These are phyloP conservation scores for Erebia ligea DNA, from an alignment of 2,888 invertebrate genomes.

Conservation along the genomic window DNA sequence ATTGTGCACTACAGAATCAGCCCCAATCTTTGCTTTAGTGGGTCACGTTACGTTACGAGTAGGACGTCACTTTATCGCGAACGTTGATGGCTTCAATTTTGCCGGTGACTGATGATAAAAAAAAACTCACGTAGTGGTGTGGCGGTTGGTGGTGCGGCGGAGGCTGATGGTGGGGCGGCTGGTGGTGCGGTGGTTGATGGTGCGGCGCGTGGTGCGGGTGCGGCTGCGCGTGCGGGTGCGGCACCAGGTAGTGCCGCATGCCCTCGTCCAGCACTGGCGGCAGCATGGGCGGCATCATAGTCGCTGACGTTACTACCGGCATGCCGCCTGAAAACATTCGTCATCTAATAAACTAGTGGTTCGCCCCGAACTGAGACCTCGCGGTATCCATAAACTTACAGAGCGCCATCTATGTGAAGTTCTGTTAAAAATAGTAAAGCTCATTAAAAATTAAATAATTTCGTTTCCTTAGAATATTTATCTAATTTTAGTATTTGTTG, in stretches of 20 bases:
- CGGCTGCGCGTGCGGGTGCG: conserved; percentile 73
- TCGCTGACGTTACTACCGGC: conserved; percentile 94
- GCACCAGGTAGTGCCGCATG: conserved; percentile 93
- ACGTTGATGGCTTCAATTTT: too few species aligned
- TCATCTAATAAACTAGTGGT: background rate
- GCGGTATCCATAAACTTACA: too few species aligned
- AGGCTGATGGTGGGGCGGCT: conserved; percentile 91
- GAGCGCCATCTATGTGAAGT: too few species aligned
- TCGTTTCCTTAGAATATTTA: too few species aligned
- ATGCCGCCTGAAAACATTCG: conserved; percentile 77
- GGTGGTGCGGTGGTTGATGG: conserved; percentile 86
- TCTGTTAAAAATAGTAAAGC: too few species aligned
- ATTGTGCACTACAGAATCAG: too few species aligned
- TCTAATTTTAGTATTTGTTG: too few species aligned
- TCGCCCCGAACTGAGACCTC: too few species aligned
- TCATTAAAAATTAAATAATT: too few species aligned
- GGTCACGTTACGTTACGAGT: too few species aligned
- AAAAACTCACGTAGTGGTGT: conserved; percentile 86
- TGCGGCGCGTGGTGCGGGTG: conserved; percentile 80
- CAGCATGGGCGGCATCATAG: conserved; percentile 89
- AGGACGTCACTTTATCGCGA: too few species aligned
- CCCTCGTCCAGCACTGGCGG: conserved; percentile 97
- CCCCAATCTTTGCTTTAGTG: too few species aligned
- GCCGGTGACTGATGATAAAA: background rate
- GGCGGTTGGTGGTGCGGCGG: conserved; percentile 83